Evolutionary conservation across 1,140 invertebrate genomes (phyloP), one percentile per base, ranked within the genome.

Genomic region (Meloidogyne exigua): DNA sequence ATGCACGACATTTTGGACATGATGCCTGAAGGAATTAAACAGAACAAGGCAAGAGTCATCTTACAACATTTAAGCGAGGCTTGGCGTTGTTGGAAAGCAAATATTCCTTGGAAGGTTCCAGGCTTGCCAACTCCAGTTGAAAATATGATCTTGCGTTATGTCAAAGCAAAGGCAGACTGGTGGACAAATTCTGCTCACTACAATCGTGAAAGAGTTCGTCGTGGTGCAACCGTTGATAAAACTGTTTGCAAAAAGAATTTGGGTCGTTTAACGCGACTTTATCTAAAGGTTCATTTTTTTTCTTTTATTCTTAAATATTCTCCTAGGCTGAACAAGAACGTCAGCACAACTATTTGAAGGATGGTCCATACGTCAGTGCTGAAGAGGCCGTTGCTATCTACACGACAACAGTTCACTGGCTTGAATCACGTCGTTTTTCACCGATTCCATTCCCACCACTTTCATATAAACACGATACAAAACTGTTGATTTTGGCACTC

Each of bases 161-260:
- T 99, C 0, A 99, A 99, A 88, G 98, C 98, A 92, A 99, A 99
- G 88, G 96, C 97, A 0, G 97, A 99, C 89, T 99, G 97, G 97
- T 99, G 97, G 97, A 99, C 97, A 0, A 99, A 99, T 88, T 99
- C 97, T 0, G 96, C 96, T 1, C 97, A 99, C 89, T 99, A 99
- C 88, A 99, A 99, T 89, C 91, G 97, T 28, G 97, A 99, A 89
- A 90, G 97, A 79, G 90, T 90, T 73, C 78, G 90, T 36, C 84
- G 90, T 74, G 90, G 90, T 10, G 90, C 90, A 18, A 90, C 90
- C 25, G 96, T 99, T 23, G 96, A 99, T 88, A 99, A 99, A 89
- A 99, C 97, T 1, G 97, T 99, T 0, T 99, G 96, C 88, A 99
- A 99, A 88, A 99, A 99, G 89, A 99, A 99, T 90, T 90, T 99